A percentile compares a stretch with the other conserved stretches of the same genome.
Evolutionary conservation across 2,797 vertebrate species (phyloP).

Genomic region (Smutsia temminckii): DNA sequence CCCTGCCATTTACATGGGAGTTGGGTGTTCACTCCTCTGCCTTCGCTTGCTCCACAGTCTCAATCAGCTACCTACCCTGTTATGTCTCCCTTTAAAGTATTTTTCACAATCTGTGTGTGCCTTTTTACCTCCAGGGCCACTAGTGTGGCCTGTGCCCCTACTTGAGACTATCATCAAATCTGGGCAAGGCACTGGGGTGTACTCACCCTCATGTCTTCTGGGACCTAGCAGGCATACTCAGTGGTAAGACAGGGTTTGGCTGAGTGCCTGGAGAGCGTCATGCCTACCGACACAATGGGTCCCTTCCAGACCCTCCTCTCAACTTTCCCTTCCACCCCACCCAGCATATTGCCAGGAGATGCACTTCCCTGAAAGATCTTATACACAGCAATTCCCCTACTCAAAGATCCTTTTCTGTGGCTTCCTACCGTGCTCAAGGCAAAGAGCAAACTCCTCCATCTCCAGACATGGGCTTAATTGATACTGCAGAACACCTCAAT

Average conservation of each 20-base stretch:
- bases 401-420: background rate
- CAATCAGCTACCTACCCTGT: background rate
- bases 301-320: background rate
- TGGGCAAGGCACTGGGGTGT: background rate
- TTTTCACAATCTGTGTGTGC: background rate
- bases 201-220: background rate
- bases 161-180: background rate
- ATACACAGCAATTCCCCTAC: background rate
- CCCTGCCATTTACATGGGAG: no score
- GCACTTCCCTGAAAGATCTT: background rate
- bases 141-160: fast-evolving
- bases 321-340: background rate
- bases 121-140: background rate
- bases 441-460: background rate
- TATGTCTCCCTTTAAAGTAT: background rate
- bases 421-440: background rate
- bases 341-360: background rate
- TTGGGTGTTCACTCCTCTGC: background rate
- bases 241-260: background rate
- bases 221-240: background rate
- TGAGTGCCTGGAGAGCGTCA: background rate
- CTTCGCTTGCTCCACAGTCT: background rate
- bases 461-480: fast-evolving
- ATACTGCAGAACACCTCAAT: background rate
- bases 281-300: fast-evolving